Evolutionary conservation across 92 coral and sea anemone species (phyloP), one percentile per base, ranked within the genome.

Genomic region (Parazoanthus darwini): DNA sequence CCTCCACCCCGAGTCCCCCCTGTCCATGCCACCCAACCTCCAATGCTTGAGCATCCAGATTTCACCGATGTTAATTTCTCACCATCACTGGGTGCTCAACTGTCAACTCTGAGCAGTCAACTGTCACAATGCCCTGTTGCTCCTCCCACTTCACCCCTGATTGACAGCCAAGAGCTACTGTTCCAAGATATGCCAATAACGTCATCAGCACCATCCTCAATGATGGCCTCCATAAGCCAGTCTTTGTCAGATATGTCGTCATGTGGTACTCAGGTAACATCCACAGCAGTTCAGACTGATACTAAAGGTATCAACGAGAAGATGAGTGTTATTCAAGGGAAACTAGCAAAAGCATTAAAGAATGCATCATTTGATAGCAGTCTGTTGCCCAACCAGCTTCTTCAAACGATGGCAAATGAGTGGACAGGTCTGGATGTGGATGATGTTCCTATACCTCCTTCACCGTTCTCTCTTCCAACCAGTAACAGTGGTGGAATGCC

Each of bases 1-100:
- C 96, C 99, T 25, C 99, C 99, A 33, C 99, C 99, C 0, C 94
- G 99, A 73, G 99, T 97, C 59, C 99, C 99, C 81, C 99, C 99
- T 74, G 98, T 92, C 23, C 99, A 94, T 86, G 95, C 98, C 7
- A 95, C 93, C 68, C 98, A 95, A 66, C 98, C 98, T 16, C 98
- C 96, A 38, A 80, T 93, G 22, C 91, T 95, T 39, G 99, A 97
- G 78, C 96, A 94, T 79, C 98, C 93, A 26, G 98, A 95, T 51
- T 38, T 95, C 80, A 77, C 92, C 11, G 96, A 95, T 86, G 81
- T 95, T 80, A 86, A 92, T 36, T 84, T 93, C 39, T 78, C 85
- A 0, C 68, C 90, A 58, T 43, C 90, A 86, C 76, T 95, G 85
- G 91, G 95, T 48, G 89, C 88, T 78, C 96, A 95, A 78, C 93